Conservation (phyloP, 2,113 vertebrate genomes). For the Excalfactoria chinensis region DNA sequence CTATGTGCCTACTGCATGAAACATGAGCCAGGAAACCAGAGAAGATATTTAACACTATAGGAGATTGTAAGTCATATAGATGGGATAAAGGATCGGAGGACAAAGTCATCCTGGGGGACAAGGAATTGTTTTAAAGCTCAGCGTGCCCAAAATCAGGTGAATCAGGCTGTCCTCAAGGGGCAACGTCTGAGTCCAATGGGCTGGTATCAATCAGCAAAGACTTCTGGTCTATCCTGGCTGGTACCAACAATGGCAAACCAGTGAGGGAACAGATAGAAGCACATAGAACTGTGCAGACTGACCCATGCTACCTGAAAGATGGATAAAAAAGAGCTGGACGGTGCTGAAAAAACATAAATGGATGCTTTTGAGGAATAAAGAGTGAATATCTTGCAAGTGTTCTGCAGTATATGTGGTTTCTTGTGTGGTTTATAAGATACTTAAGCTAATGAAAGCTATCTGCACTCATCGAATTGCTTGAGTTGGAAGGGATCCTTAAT, state of each 20-base stretch:
- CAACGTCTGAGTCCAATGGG: fast-evolving
- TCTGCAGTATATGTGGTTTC: fast-evolving
- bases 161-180: neutral
- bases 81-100: neutral
- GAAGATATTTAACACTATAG: neutral
- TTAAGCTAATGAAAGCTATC: neutral
- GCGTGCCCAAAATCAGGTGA: too few relatives aligned
- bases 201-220: neutral
- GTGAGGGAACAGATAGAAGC: fast-evolving
- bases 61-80: fast-evolving
- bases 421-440: neutral
- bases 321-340: fast-evolving
- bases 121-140: neutral
- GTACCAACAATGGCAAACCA: fast-evolving
- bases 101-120: neutral
- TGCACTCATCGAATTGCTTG: too few relatives aligned
- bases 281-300: neutral
- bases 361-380: neutral
- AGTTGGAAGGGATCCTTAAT: too few relatives aligned
- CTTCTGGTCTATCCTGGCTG: neutral
- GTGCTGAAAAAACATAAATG: neutral
- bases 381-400: neutral
- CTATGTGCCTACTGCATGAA: neutral
- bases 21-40: neutral
- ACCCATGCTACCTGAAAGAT: neutral